phyloP scores from a whole-genome alignment of 2,797 vertebrate genomes.

The Dallia pectoralis region DNA sequence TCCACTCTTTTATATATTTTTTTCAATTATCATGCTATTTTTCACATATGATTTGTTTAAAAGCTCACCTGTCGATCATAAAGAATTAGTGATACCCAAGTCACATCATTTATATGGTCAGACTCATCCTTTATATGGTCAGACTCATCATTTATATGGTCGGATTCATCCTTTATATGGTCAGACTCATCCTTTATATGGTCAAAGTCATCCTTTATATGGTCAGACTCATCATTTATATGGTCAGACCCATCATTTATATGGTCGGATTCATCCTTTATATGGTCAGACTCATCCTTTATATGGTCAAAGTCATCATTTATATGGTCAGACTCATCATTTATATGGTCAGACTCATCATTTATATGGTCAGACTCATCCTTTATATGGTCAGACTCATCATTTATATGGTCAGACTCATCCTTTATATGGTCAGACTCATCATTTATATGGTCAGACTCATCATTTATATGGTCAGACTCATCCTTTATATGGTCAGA shows the following conservation, averaged over 20 bases:
- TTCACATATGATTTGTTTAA: slow-evolving; percentile 1
- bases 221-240: background rate
- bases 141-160: background rate
- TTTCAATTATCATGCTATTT: background rate
- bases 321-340: background rate
- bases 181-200: background rate
- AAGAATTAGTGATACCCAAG: background rate
- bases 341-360: background rate
- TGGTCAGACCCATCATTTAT: background rate
- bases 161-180: background rate
- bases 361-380: background rate
- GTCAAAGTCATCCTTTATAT: background rate
- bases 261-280: background rate
- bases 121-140: background rate
- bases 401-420: background rate
- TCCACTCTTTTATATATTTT: slow-evolving; percentile 1
- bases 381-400: background rate
- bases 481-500: background rate
- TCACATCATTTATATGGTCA: background rate
- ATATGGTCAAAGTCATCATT: background rate
- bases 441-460: background rate
- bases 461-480: background rate
- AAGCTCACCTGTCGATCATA: background rate
- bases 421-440: background rate
- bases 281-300: background rate